Base-by-base conservation (phyloP, 2,888 invertebrate species). In the Leucoptera coffeella region DNA sequence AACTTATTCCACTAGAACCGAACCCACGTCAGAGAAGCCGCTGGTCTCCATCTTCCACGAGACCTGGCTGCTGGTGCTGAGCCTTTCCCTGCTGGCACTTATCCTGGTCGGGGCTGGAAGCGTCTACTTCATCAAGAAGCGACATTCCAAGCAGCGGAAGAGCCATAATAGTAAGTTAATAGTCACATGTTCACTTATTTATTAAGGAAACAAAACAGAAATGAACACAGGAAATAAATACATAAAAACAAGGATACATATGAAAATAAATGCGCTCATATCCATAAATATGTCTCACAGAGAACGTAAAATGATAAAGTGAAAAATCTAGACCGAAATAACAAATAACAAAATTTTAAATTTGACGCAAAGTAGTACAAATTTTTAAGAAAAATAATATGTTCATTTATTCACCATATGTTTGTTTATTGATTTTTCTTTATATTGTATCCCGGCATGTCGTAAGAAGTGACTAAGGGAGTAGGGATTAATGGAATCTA, bases 41-140 rank as follows among this genome's bases (percentile, higher is more conserved):
- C 55, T 61, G 45, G 48, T 61, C 40, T 53, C 62, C 39, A 55
- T 69, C 44, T 65, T 67, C 48, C 67, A 61, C 50, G 65, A 67
- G 56, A 65, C 67, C 37, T 69, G 67, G 67, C 49, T 69, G 29
- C 42, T 69, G 40, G 59, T 54, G 29, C 42, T 67, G 35, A 52
- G 61, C 43, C 47, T 61, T 35, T 54, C 49, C 44, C 50, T 67
- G 48, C 50, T 67, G 43, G 50, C 52, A 24, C 45, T 67, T 35
- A 47, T 69, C 32, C 38, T 67, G 39, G 47, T 52, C 34, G 56
- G 61, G 29, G 48, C 57, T 27, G 60, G 57, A 32, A 44, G 54
- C 34, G 53, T 61, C 43, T 45, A 65, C 44, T 65, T 52, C 37
- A 47, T 69, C 32, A 52, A 51, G 35, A 47, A 53, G 31, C 52